phyloP scores from a whole-genome alignment of 2,888 invertebrate genomes.

The Artemia sinica region DNA sequence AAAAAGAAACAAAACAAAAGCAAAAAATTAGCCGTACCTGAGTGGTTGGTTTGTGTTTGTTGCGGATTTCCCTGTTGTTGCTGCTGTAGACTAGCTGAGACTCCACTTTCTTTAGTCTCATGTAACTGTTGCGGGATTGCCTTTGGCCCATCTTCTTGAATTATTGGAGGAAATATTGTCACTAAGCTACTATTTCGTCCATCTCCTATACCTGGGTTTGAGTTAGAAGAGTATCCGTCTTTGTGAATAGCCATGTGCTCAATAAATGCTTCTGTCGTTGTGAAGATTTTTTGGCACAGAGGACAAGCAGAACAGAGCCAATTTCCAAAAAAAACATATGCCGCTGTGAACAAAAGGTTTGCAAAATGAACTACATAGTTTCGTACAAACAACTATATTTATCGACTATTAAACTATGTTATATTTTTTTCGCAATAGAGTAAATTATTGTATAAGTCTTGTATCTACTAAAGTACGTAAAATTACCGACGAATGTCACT shows the following conservation, averaged over 20 bases:
- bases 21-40: no score
- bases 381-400: constrained; percentile 18
- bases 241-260: constrained; percentile 91
- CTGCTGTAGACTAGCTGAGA: no score
- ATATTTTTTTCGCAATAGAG: no score
- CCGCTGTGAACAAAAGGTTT: constrained; percentile 51
- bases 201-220: background rate
- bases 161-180: constrained; percentile 4
- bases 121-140: background rate
- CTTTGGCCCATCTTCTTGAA: background rate
- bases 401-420: background rate
- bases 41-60: no score
- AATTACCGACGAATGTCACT: no score
- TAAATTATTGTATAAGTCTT: no score
- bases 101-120: background rate
- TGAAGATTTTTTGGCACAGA: constrained; percentile 81
- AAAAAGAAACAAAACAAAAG: no score
- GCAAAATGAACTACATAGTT: constrained; percentile 10
- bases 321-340: constrained; percentile 82
- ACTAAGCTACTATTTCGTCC: background rate
- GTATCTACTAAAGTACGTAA: no score
- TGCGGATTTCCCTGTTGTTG: no score
- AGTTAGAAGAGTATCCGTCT: constrained; percentile 35
- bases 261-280: constrained; percentile 78
- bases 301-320: constrained; percentile 82